phyloP scores from a whole-genome alignment of 2,888 invertebrate species.

The Tyria jacobaeae region DNA sequence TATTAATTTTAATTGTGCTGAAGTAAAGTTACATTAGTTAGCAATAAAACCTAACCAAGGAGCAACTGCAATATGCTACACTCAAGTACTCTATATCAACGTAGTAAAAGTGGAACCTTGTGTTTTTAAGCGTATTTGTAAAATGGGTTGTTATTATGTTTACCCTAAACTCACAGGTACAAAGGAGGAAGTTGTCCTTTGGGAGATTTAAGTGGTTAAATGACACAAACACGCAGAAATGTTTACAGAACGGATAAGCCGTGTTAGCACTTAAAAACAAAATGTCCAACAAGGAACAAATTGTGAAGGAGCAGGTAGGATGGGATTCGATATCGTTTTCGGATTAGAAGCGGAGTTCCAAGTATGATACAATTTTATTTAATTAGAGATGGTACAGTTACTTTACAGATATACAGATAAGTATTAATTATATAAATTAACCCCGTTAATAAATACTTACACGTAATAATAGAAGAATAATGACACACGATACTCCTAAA shows the following conservation, averaged over 20 bases:
- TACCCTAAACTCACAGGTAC: background rate
- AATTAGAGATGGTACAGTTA: background rate
- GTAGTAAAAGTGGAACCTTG: too few species aligned
- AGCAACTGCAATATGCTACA: background rate
- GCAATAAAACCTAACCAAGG: background rate
- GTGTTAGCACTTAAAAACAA: background rate
- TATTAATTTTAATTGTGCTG: background rate
- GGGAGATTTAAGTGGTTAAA: background rate
- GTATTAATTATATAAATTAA: background rate
- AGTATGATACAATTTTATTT: background rate
- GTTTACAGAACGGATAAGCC: background rate
- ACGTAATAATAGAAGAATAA: slow-evolving; percentile 90
- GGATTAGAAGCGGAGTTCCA: too few species aligned
- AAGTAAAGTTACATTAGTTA: background rate
- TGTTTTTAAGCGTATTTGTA: background rate
- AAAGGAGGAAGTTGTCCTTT: background rate
- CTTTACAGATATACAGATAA: background rate
- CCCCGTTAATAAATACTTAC: slow-evolving; percentile 83
- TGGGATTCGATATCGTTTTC: background rate
- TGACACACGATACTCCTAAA: slow-evolving; percentile 91
- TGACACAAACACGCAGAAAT: background rate
- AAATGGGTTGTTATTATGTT: background rate
- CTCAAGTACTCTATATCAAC: background rate
- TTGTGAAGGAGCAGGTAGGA: background rate
- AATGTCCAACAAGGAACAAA: background rate